These are phyloP conservation scores for Sciaenops ocellatus DNA, from an alignment of 2,797 vertebrate genomes.

Conservation along the genomic window DNA sequence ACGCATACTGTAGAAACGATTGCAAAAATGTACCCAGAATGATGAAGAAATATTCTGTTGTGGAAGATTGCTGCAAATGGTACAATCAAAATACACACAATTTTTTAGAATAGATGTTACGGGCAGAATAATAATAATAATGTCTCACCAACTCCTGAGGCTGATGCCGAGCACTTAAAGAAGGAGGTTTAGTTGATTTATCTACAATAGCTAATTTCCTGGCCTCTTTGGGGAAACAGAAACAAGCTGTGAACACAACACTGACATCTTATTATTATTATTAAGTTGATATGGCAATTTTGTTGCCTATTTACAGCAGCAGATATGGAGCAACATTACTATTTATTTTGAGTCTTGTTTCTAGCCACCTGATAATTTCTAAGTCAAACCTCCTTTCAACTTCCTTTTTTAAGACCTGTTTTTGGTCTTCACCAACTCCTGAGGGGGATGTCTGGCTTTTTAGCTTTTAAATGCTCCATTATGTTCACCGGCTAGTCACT, in stretches of 20 bases:
- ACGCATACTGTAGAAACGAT: too few relatives aligned
- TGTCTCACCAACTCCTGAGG: neutral
- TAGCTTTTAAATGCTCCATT: slow-evolving; percentile 1
- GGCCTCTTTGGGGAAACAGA: neutral
- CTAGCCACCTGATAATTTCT: neutral
- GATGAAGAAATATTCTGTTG: too few relatives aligned
- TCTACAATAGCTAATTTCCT: neutral
- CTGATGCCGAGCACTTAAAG: too few relatives aligned
- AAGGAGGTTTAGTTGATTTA: neutral
- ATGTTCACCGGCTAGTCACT: neutral
- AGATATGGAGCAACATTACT: neutral
- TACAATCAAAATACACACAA: neutral
- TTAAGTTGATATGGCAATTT: neutral
- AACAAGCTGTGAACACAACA: neutral
- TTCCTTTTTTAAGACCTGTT: neutral
- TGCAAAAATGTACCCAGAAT: too few relatives aligned
- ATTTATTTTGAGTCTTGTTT: neutral
- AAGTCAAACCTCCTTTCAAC: neutral
- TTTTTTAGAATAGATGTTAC: neutral
- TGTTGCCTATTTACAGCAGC: neutral
- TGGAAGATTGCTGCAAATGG: neutral
- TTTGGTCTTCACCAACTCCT: neutral
- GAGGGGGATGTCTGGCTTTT: neutral
- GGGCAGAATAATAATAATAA: neutral
- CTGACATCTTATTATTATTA: neutral